phyloP scores from a whole-genome alignment of 2,888 invertebrate genomes.

The Nesidiocoris tenuis region DNA sequence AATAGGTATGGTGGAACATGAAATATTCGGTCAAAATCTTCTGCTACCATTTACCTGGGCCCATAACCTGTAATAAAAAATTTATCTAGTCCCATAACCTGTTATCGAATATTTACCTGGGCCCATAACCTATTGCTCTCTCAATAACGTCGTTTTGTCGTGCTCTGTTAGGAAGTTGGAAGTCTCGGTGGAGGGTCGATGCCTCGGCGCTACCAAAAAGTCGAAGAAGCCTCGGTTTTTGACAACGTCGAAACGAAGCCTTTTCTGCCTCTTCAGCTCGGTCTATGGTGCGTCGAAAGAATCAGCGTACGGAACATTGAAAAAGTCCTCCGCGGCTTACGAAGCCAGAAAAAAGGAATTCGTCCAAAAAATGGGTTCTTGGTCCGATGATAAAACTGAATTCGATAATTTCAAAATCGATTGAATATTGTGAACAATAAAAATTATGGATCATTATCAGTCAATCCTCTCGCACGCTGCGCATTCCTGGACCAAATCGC shows the following conservation, averaged over 20 bases:
- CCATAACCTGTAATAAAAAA: too few species aligned
- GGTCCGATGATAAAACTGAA: slow-evolving; percentile 32
- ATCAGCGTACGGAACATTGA: neutral
- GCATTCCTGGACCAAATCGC: too few species aligned
- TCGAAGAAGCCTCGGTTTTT: slow-evolving; percentile 56
- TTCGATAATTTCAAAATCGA: slow-evolving; percentile 9
- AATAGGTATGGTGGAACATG: too few species aligned
- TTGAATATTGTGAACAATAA: too few species aligned
- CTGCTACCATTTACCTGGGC: too few species aligned
- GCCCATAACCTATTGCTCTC: too few species aligned
- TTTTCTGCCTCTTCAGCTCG: slow-evolving; percentile 51
- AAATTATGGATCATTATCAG: too few species aligned
- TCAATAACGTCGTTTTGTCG: too few species aligned
- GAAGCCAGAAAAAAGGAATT: neutral
- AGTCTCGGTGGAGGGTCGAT: slow-evolving; percentile 74
- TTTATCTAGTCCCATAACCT: too few species aligned
- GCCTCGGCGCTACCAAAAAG: slow-evolving; percentile 76
- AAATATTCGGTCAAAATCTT: too few species aligned
- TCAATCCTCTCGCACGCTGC: too few species aligned
- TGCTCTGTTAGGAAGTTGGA: slow-evolving; percentile 67
- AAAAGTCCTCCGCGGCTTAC: neutral
- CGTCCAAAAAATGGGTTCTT: slow-evolving; percentile 18
- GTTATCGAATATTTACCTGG: too few species aligned
- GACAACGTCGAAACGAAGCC: slow-evolving; percentile 56
- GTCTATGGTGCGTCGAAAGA: neutral